A percentile compares a stretch with the other conserved stretches of the same genome.
Evolutionary conservation across 2,113 vertebrate genomes (phyloP).

Genomic region (Thryonomys swinderianus): DNA sequence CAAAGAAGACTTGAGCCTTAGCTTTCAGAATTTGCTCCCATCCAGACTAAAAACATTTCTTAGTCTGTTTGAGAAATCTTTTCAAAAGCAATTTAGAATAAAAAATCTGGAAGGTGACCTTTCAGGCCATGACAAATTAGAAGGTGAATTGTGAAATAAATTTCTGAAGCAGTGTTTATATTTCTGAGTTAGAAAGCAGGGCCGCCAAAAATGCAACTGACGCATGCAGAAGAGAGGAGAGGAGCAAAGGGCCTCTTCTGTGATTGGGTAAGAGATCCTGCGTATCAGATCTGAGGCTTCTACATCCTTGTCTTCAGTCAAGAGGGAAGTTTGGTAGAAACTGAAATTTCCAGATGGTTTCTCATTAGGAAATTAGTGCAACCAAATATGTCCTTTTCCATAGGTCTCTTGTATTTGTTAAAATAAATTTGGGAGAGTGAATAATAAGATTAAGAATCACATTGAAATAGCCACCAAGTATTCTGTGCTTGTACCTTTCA

Average conservation of each 20-base stretch:
- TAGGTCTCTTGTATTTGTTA: background rate
- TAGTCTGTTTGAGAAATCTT: conserved; percentile 49
- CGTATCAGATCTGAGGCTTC: background rate
- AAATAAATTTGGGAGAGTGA: background rate
- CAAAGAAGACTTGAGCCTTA: background rate
- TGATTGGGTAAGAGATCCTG: background rate
- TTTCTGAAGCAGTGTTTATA: conserved; percentile 57
- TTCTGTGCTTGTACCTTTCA: background rate
- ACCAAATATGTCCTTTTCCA: background rate
- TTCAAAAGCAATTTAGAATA: conserved; percentile 64
- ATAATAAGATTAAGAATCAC: background rate
- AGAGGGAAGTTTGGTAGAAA: background rate
- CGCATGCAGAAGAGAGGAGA: background rate
- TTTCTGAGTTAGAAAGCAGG: conserved; percentile 49
- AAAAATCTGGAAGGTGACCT: conserved; percentile 55
- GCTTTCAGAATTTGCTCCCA: background rate
- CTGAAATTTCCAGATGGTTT: background rate
- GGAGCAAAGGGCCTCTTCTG: background rate
- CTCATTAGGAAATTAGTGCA: background rate
- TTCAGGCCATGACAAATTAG: conserved; percentile 22
- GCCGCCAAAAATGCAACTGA: conserved; percentile 1
- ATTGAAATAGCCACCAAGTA: background rate
- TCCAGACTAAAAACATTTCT: background rate
- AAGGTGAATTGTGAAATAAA: conserved; percentile 66
- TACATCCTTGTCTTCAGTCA: background rate